Conservation (phyloP, 1,140 invertebrate genomes). For the Dufourea novaeangliae region DNA sequence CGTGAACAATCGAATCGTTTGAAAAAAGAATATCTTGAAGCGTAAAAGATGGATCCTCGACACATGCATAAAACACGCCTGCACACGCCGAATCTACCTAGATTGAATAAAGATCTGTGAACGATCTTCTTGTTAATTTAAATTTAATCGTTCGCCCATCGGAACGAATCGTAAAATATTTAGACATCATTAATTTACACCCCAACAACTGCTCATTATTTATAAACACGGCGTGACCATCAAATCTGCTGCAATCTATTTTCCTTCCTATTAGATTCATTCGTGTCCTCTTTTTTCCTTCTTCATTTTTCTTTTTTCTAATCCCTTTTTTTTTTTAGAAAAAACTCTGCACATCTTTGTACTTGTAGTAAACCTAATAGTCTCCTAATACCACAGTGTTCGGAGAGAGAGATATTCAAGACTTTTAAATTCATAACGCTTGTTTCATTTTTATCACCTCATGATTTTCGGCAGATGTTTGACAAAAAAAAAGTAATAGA, state of each 20-base stretch:
- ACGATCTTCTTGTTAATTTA: constrained; percentile 32
- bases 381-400: constrained; percentile 9
- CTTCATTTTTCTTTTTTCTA: constrained; percentile 4
- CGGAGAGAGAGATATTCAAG: constrained; percentile 5
- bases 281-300: not conserved
- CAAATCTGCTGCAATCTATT: constrained; percentile 29
- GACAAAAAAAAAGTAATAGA: constrained; percentile 34
- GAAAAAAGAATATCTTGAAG: not conserved
- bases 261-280: constrained; percentile 18
- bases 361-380: constrained; percentile 54
- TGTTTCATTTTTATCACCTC: constrained; percentile 20
- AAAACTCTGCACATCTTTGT: constrained; percentile 50
- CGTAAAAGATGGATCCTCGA: not conserved
- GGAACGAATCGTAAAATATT: constrained; percentile 40
- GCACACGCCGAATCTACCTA: constrained; percentile 33
- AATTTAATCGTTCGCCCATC: constrained; percentile 28
- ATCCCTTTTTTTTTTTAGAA: constrained; percentile 39
- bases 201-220: constrained; percentile 43
- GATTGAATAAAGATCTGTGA: constrained; percentile 49
- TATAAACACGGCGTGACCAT: constrained; percentile 21
- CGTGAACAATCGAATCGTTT: not conserved
- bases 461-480: constrained; percentile 22
- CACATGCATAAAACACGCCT: constrained; percentile 30
- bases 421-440: constrained; percentile 11
- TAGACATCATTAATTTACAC: constrained; percentile 25